Conservation (phyloP, 2,888 invertebrate genomes). For the Penaeus monodon region DNA sequence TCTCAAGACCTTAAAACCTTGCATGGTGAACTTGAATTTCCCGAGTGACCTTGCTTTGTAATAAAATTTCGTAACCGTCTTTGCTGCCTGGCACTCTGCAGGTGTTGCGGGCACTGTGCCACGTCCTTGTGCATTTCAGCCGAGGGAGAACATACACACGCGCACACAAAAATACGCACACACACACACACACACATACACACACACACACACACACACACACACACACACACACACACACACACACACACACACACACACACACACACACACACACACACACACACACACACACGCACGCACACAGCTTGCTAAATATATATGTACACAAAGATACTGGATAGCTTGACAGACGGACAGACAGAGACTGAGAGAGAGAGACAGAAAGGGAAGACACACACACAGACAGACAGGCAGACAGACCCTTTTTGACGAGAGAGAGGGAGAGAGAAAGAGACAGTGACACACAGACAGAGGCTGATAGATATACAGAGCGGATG, state of each 20-base stretch:
- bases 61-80: too few relatives aligned
- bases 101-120: too few relatives aligned
- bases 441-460: too few relatives aligned
- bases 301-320: constrained; percentile 7
- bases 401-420: too few relatives aligned
- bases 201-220: not conserved
- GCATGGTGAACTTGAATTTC: too few relatives aligned
- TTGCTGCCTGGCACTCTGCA: too few relatives aligned
- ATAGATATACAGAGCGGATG: too few relatives aligned
- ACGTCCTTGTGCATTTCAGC: constrained; percentile 5
- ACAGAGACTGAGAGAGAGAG: too few relatives aligned
- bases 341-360: not conserved
- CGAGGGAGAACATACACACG: not conserved
- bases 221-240: constrained; percentile 1
- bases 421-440: too few relatives aligned
- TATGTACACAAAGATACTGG: constrained; percentile 13
- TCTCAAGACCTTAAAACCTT: too few relatives aligned
- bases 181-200: constrained; percentile 2
- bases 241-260: not conserved
- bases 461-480: not conserved
- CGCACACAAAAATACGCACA: not conserved
- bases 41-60: too few relatives aligned
- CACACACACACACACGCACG: constrained; percentile 1
- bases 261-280: not conserved
- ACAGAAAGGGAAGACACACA: too few relatives aligned